These are phyloP conservation scores for Aphodius sticticus DNA, from an alignment of 2,888 invertebrate genomes.

Conservation along the genomic window DNA sequence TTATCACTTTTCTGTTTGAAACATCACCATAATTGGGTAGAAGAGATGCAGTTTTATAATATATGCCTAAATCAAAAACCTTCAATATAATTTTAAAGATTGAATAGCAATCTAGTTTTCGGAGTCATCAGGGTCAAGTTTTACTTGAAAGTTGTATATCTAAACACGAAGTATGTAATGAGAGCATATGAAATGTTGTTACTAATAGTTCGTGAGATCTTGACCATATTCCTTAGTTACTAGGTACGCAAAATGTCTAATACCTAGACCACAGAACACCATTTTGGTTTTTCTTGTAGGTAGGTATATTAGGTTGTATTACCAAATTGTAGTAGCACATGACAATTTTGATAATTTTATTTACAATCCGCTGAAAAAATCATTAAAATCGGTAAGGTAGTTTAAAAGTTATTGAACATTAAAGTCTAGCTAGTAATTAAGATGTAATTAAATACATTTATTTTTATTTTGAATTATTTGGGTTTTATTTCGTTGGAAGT, in stretches of 20 bases:
- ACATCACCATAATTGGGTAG: too few relatives aligned
- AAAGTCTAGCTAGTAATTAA: neutral
- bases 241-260: conserved; percentile 4
- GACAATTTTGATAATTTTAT: neutral
- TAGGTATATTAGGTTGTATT: conserved; percentile 4
- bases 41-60: neutral
- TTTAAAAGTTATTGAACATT: neutral
- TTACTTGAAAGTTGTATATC: neutral
- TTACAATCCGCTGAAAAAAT: neutral
- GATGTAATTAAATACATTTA: neutral
- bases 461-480: conserved; percentile 7
- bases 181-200: neutral
- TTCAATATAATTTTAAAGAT: too few relatives aligned
- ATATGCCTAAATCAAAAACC: neutral
- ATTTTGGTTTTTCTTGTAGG: neutral
- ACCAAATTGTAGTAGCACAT: neutral
- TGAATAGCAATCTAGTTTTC: neutral
- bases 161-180: neutral
- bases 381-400: neutral
- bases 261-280: neutral
- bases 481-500: neutral
- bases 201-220: neutral
- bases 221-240: neutral
- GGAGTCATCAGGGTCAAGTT: neutral
- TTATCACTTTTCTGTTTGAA: neutral